A percentile compares a stretch with the other conserved stretches of the same genome.
These are phyloP conservation scores for Cheiracanthium punctorium DNA, from an alignment of 2,888 invertebrate genomes.

Conservation along the genomic window DNA sequence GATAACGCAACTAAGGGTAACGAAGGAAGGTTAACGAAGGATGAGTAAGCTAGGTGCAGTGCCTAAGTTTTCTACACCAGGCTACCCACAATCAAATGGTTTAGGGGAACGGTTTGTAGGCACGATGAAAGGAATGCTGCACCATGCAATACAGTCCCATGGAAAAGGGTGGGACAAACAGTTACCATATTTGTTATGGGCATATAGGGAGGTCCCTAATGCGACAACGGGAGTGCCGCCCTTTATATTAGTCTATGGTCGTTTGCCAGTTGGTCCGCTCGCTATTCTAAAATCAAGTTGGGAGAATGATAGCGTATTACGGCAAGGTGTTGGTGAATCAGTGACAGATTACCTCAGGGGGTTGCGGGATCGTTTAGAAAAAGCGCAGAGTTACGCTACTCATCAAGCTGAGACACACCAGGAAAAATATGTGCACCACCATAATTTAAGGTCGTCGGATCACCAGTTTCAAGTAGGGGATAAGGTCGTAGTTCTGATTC, in stretches of 20 bases:
- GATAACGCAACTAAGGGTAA: background rate
- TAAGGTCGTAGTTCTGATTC: too few species aligned
- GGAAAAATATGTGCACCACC: too few species aligned
- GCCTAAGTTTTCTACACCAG: background rate
- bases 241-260: background rate
- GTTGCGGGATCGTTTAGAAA: background rate
- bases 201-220: background rate
- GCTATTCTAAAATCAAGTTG: background rate
- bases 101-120: background rate
- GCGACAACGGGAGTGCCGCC: background rate
- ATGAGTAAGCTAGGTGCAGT: background rate
- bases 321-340: too few species aligned
- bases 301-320: too few species aligned
- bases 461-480: too few species aligned
- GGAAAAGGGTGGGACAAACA: background rate
- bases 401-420: background rate
- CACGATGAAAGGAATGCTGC: background rate
- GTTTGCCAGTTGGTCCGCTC: background rate
- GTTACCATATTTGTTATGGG: background rate
- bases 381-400: background rate
- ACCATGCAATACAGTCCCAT: background rate
- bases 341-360: background rate
- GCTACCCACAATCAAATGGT: background rate
- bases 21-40: background rate
- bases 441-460: too few species aligned